phyloP scores from a whole-genome alignment of 2,797 vertebrate species.

The Sphenodon punctatus region DNA sequence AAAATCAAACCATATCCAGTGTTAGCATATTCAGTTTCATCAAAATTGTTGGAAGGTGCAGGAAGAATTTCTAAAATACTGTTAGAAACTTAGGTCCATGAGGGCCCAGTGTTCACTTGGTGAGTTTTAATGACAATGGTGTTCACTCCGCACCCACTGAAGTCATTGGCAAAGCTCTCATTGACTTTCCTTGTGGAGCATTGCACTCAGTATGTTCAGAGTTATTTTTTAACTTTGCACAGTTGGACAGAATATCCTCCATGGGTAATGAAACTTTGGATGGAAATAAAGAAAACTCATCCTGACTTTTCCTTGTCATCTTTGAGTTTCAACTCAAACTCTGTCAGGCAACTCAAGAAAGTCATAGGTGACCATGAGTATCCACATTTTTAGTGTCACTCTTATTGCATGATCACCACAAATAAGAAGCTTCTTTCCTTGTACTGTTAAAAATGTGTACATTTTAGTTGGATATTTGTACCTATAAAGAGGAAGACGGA shows the following conservation, averaged over 20 bases:
- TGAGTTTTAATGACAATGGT: background rate
- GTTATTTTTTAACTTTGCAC: background rate
- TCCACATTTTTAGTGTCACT: background rate
- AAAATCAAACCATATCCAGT: background rate
- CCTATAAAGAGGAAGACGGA: background rate
- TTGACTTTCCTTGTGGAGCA: too few species aligned
- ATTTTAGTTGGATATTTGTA: background rate
- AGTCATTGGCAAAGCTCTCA: too few species aligned
- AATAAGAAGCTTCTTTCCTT: background rate
- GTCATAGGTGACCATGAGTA: background rate
- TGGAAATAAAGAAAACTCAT: background rate
- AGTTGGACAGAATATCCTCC: background rate
- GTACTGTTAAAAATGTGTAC: background rate
- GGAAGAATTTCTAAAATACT: too few species aligned
- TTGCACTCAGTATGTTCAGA: background rate
- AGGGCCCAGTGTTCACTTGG: background rate
- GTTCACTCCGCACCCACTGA: too few species aligned
- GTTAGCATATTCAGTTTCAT: background rate
- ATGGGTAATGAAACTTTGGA: background rate
- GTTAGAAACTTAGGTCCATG: too few species aligned
- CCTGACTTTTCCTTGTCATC: background rate
- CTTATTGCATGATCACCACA: background rate
- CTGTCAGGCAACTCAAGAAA: background rate
- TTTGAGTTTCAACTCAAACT: background rate
- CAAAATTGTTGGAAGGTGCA: background rate